These are phyloP conservation scores for Stenopsyche tienmushanensis DNA, from an alignment of 1,140 invertebrate species.

Conservation along the genomic window DNA sequence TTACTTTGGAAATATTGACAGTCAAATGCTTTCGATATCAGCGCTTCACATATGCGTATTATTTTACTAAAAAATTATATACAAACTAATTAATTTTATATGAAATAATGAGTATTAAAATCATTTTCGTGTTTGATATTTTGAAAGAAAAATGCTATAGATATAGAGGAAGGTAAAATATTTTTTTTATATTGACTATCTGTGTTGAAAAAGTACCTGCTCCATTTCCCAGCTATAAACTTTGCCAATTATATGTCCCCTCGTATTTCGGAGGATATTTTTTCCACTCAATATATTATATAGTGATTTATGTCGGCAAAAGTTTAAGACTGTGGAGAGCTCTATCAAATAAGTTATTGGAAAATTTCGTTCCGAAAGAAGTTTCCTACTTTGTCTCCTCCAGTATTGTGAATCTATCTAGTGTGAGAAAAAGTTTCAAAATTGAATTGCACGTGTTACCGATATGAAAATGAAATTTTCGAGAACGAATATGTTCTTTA, in stretches of 20 bases:
- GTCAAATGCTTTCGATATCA: no score
- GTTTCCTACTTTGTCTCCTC: conserved; percentile 18
- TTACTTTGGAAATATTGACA: no score
- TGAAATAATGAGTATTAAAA: no score
- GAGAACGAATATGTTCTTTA: no score
- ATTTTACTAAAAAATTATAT: no score
- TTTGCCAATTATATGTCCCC: background rate
- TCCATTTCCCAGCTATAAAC: background rate
- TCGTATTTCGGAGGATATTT: background rate
- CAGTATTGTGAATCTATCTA: conserved; percentile 16
- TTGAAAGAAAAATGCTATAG: no score
- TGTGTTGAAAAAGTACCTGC: background rate
- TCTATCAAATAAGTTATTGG: conserved; percentile 27
- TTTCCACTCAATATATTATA: no score
- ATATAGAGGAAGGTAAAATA: no score
- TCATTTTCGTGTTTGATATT: no score
- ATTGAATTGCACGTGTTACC: conserved; percentile 21
- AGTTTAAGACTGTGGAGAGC: conserved; percentile 16
- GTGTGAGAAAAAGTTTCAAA: conserved; percentile 10
- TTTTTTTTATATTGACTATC: background rate
- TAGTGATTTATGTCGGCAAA: conserved; percentile 10
- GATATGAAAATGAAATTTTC: conserved; percentile 30
- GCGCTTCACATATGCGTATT: no score
- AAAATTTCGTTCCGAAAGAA: conserved; percentile 24
- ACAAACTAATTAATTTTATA: no score